phyloP scores from a whole-genome alignment of 1,140 invertebrate species.

The Drosophila truncata region DNA sequence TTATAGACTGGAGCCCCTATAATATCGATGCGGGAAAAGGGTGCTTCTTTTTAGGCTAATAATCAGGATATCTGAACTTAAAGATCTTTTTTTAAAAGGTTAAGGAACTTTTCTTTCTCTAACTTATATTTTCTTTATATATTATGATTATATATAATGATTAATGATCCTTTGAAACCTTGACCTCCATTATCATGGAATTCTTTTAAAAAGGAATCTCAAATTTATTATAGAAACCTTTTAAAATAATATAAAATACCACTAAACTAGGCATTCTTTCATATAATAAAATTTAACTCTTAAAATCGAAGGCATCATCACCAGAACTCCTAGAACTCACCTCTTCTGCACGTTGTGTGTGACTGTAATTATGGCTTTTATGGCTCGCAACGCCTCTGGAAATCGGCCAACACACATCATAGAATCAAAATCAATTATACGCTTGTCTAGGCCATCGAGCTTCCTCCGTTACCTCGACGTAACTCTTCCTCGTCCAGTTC shows the following conservation, averaged over 20 bases:
- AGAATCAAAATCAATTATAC: conserved; percentile 78
- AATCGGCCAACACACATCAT: conserved; percentile 54
- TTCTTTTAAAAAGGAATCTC: neutral
- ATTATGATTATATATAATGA: neutral
- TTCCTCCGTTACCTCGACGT: conserved; percentile 14
- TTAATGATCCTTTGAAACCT: neutral
- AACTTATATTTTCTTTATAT: neutral
- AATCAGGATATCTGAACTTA: neutral
- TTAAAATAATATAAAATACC: neutral
- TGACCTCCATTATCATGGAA: too few relatives aligned
- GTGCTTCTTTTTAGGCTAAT: conserved; percentile 5
- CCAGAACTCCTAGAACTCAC: conserved; percentile 13
- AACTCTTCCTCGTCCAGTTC: conserved; percentile 3
- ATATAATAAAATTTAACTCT: neutral
- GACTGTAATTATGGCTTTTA: conserved; percentile 63
- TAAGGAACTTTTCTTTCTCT: neutral
- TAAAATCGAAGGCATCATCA: neutral
- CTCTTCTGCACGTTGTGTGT: conserved; percentile 25
- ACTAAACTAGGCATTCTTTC: neutral
- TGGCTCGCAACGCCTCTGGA: conserved; percentile 57
- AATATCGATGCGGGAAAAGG: conserved; percentile 38
- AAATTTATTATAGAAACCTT: neutral
- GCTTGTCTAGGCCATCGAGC: conserved; percentile 66
- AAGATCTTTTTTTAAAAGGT: neutral
- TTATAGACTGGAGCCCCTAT: conserved; percentile 23